phyloP scores from a whole-genome alignment of 2,113 vertebrate species.

The Tetrax tetrax region DNA sequence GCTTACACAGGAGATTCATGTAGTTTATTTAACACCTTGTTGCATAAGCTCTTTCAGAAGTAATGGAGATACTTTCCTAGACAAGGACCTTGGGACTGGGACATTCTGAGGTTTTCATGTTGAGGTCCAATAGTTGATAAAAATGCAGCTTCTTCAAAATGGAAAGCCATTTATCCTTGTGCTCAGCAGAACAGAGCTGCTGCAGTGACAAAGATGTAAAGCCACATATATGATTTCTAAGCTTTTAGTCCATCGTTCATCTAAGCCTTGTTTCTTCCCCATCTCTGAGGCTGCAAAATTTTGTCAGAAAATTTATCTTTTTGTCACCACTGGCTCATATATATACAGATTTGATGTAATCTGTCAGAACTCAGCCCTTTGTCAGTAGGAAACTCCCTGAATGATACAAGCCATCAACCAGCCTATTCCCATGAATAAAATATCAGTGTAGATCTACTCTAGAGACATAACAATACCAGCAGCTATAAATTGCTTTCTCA shows the following conservation, averaged over 20 bases:
- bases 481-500: background rate
- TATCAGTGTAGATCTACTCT: background rate
- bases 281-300: background rate
- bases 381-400: background rate
- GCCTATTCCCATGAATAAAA: background rate
- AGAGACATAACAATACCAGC: background rate
- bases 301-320: background rate
- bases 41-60: background rate
- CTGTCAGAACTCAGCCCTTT: background rate
- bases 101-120: background rate
- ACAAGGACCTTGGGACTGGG: background rate
- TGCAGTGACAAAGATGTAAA: background rate
- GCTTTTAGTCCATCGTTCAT: background rate
- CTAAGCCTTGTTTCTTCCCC: background rate
- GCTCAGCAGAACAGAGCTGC: background rate
- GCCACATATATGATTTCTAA: rapidly evolving
- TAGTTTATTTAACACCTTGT: background rate
- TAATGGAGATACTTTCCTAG: background rate
- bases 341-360: background rate
- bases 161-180: background rate
- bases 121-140: background rate
- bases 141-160: background rate
- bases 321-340: background rate
- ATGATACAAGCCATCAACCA: background rate
- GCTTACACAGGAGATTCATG: background rate